phyloP scores from a whole-genome alignment of 1,140 invertebrate species.

The Scaptodrosophila lebanonensis region DNA sequence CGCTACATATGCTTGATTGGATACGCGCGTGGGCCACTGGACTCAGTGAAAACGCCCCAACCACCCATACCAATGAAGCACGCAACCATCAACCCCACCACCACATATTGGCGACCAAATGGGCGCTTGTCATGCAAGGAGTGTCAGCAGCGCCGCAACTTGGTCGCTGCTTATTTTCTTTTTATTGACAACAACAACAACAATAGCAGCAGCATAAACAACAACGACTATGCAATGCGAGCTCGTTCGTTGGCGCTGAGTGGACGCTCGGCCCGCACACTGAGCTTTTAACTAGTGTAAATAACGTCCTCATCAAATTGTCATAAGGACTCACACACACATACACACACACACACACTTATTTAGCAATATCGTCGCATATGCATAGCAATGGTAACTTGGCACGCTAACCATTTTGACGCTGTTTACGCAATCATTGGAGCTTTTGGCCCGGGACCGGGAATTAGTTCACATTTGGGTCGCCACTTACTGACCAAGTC shows the following conservation, averaged over 20 bases:
- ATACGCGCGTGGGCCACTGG: slow-evolving; percentile 49
- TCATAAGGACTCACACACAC: slow-evolving; percentile 62
- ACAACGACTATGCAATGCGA: too few relatives aligned
- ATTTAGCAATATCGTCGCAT: slow-evolving; percentile 40
- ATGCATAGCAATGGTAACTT: slow-evolving; percentile 37
- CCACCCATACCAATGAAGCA: too few relatives aligned
- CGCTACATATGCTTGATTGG: slow-evolving; percentile 68
- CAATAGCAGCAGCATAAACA: too few relatives aligned
- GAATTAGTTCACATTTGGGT: slow-evolving; percentile 26
- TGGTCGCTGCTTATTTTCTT: slow-evolving; percentile 57
- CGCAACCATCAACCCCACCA: too few relatives aligned
- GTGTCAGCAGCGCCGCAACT: slow-evolving; percentile 29
- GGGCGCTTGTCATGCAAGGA: slow-evolving; percentile 67
- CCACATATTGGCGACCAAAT: too few relatives aligned
- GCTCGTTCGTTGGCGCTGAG: too few relatives aligned
- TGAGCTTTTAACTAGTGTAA: slow-evolving; percentile 73
- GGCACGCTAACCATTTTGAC: slow-evolving; percentile 41
- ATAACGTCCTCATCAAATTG: slow-evolving; percentile 75
- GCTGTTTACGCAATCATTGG: slow-evolving; percentile 16
- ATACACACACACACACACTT: slow-evolving; percentile 28
- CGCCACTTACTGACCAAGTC: slow-evolving; percentile 37
- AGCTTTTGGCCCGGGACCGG: not conserved
- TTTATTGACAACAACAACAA: slow-evolving; percentile 60
- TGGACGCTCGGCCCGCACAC: not conserved
- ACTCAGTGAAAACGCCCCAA: too few relatives aligned